Base-by-base conservation (phyloP, 2,797 vertebrate species). In the Rhynchotus rufescens region DNA sequence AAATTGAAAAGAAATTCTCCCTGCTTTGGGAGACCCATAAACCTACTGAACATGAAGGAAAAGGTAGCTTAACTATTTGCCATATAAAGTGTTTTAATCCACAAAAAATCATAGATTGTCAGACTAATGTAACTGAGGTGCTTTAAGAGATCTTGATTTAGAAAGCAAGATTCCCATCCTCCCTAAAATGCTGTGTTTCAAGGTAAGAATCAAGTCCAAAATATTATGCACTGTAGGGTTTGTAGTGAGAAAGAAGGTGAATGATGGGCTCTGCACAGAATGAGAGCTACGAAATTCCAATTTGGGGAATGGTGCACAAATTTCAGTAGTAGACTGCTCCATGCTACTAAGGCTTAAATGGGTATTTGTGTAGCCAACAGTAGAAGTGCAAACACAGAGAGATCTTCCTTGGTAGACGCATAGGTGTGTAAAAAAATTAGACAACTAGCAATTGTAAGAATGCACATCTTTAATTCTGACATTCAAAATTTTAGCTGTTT, bases 251-350 rank as follows among this genome's bases (percentile, higher is more conserved):
- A 71, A 42, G 32, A 20, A 84, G 60, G 13, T 76, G 28, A 69
- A 34, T 56, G 12, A 17, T 47, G 54, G 56, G 11, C 47, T 77
- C 21, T 80, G 30, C 9, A 14, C 4, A 5, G 28, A 45, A 26
- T 13, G 9, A 0, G 0, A n/a, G 38, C 14, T 73, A n/a, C 56
- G n/a, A 15, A 77, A 0, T n/a, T 14, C 4, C 10, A 34, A 0
- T 32, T 84, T 28, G 66, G 42, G 32, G 28, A 60, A 60, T 36
- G 16, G 32, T 34, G 36, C 26, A n/a, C 13, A 20, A 21, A 25
- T 56, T 82, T 79, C 52, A 57, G 15, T 36, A 44, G 25, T 52
- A 72, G 42, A 47, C 21, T 59, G 10, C 19, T 80, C 40, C 12
- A 2, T 1, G 8, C 26, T 30, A 10, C 12, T 45, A 25, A 42